Evolutionary conservation across 2,888 invertebrate genomes (phyloP).

Genomic region (Scaeva pyrastri): DNA sequence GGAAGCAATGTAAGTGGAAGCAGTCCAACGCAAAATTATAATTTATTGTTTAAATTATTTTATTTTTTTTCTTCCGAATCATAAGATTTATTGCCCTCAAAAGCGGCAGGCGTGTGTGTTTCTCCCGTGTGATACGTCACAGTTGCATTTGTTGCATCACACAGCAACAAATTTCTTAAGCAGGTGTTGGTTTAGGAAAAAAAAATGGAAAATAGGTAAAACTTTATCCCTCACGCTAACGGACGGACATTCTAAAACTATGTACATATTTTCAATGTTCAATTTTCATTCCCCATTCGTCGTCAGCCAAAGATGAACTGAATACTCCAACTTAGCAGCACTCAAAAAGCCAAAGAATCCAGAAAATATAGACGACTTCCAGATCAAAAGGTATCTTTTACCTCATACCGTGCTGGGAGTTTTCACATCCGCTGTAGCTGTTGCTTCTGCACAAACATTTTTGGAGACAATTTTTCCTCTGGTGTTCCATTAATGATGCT

Average conservation of each 20-base stretch:
- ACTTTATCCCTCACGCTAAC: conserved; percentile 9
- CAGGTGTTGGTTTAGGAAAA: conserved; percentile 61
- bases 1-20: conserved; percentile 1
- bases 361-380: neutral
- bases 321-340: conserved; percentile 26
- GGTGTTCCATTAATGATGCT: conserved; percentile 39
- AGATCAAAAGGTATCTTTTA: conserved; percentile 58
- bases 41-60: conserved; percentile 61
- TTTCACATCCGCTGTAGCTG: conserved; percentile 26
- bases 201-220: conserved; percentile 36
- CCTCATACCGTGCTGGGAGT: conserved; percentile 50
- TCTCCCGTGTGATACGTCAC: conserved; percentile 34
- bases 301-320: neutral
- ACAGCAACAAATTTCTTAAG: conserved; percentile 53
- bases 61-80: conserved; percentile 19
- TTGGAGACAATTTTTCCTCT: conserved; percentile 45
- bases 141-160: conserved; percentile 65
- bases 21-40: conserved; percentile 40
- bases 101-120: neutral
- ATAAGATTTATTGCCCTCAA: conserved; percentile 59
- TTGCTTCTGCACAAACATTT: conserved; percentile 37
- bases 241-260: conserved; percentile 37
- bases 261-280: no score
- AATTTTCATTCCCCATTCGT: conserved; percentile 41
- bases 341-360: conserved; percentile 21